These are phyloP conservation scores for Diacarnus erythraeanus DNA, from an alignment of 37 sponge, comb jelly and placozoan genomes.

Conservation along the genomic window DNA sequence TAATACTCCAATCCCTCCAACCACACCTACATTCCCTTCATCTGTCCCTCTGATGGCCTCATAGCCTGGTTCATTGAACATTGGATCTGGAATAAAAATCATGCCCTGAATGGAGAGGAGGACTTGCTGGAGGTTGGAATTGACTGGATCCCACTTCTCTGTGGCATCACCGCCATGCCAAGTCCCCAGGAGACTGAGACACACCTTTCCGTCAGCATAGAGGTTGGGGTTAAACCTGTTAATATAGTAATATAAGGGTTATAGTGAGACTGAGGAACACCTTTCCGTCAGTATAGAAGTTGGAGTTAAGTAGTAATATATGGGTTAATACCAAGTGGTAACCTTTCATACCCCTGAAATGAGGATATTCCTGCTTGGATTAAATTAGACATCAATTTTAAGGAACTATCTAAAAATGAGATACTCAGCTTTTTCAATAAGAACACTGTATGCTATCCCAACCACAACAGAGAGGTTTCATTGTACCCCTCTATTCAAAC, in stretches of 20 bases:
- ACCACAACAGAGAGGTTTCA: no score
- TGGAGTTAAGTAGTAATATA: slow-evolving; percentile 94
- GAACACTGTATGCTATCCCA: no score
- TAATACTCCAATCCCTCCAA: no score
- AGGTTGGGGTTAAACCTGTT: slow-evolving; percentile 94
- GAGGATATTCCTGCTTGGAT: no score
- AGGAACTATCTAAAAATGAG: no score
- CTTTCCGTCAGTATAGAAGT: slow-evolving; percentile 95
- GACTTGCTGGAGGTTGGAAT: slow-evolving; percentile 75
- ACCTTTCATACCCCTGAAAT: no score
- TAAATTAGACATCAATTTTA: no score
- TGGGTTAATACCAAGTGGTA: no score
- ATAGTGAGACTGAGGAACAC: slow-evolving; percentile 92
- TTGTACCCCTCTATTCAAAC: no score
- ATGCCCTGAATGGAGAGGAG: slow-evolving; percentile 87
- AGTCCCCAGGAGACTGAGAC: slow-evolving; percentile 92
- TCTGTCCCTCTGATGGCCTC: slow-evolving; percentile 72
- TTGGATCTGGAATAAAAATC: slow-evolving; percentile 89
- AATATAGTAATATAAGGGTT: no score
- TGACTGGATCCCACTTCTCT: slow-evolving; percentile 89
- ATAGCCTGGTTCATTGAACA: slow-evolving; percentile 96
- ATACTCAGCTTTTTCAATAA: no score
- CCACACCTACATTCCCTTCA: slow-evolving; percentile 90
- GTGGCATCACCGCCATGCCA: slow-evolving; percentile 93
- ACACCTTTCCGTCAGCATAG: slow-evolving; percentile 95